Percentiles rank a stretch among this genome's conserved stretches.
Conservation (phyloP, 2,797 vertebrate genomes). For the Crocidura indochinensis region DNA sequence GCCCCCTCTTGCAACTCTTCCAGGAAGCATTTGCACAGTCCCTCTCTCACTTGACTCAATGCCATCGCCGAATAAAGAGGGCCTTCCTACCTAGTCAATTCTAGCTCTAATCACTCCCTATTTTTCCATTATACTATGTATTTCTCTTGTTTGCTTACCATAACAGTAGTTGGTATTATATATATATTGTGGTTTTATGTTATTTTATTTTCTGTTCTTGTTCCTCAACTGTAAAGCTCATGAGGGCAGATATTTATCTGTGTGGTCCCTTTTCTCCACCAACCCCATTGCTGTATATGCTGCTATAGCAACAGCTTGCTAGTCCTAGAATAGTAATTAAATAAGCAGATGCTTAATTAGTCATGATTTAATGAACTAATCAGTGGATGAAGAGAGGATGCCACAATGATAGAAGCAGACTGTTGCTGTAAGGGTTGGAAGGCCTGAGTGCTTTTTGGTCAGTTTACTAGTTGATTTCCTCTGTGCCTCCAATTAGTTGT, state of each 20-base stretch:
- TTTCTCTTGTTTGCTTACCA: neutral
- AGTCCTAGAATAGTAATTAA: conserved; percentile 24
- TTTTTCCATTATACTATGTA: neutral
- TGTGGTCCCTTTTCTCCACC: neutral
- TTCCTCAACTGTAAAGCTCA: conserved; percentile 46
- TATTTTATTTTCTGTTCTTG: conserved; percentile 40
- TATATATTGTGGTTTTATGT: neutral
- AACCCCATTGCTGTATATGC: neutral
- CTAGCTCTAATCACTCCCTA: neutral
- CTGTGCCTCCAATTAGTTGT: neutral
- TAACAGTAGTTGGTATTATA: neutral
- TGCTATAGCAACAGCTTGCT: conserved; percentile 5
- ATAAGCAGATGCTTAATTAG: conserved; percentile 38
- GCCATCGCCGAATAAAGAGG: neutral
- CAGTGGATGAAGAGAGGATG: conserved; percentile 8
- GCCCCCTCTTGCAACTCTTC: neutral
- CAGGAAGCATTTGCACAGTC: neutral
- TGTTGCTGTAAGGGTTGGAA: neutral
- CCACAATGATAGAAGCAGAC: neutral
- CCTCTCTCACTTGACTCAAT: neutral
- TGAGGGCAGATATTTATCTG: conserved; percentile 14
- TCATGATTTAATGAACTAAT: conserved; percentile 30
- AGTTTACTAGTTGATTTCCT: neutral
- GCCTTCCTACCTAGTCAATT: neutral
- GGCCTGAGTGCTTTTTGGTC: too few relatives aligned